phyloP scores from a whole-genome alignment of 2,797 vertebrate species.

The Schizothorax lantsangensis region DNA sequence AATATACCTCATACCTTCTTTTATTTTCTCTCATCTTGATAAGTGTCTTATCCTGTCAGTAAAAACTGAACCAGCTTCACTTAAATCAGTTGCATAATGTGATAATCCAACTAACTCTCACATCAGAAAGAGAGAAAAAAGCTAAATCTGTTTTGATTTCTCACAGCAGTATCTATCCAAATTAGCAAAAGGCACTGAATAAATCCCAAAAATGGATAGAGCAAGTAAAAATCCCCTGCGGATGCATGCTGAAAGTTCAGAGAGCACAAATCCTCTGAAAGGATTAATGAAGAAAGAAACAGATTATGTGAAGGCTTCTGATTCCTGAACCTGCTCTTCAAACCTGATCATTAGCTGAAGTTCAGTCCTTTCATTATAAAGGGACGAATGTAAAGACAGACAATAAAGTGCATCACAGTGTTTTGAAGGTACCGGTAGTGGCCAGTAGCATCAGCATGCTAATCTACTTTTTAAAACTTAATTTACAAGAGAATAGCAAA shows the following conservation, averaged over 20 bases:
- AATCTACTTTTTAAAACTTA: background rate
- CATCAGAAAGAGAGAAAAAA: background rate
- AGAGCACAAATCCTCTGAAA: background rate
- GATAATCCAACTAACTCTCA: background rate
- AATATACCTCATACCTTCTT: background rate
- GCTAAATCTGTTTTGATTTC: background rate
- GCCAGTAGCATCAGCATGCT: conserved; percentile 71
- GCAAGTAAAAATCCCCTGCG: background rate
- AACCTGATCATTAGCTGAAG: conserved; percentile 1
- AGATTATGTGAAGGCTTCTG: background rate
- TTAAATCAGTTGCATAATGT: conserved; percentile 24
- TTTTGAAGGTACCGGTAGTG: conserved; percentile 12
- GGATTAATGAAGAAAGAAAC: background rate
- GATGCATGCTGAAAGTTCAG: background rate
- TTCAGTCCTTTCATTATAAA: background rate
- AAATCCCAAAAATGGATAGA: background rate
- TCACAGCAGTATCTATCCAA: background rate
- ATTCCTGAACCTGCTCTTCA: background rate
- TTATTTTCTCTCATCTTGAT: background rate
- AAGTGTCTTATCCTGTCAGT: conserved; percentile 6
- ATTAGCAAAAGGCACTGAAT: conserved; percentile 41
- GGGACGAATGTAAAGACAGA: conserved; percentile 10
- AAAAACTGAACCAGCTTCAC: background rate
- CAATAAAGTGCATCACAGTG: conserved; percentile 69
- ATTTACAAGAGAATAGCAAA: background rate